phyloP scores from a whole-genome alignment of 2,113 vertebrate species.

The Eidolon helvum region DNA sequence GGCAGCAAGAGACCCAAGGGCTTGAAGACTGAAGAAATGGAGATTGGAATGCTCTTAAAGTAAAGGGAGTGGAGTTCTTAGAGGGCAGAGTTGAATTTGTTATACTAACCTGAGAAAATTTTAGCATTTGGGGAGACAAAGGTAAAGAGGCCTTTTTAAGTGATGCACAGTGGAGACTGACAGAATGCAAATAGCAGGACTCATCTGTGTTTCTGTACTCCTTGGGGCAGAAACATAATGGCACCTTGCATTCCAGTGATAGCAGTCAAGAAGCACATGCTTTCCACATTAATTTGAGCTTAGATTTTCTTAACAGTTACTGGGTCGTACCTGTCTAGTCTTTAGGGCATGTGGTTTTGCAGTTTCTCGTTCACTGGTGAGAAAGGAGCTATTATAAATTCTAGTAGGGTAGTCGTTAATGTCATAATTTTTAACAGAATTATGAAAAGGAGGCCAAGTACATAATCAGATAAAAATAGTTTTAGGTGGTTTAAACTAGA shows the following conservation, averaged over 20 bases:
- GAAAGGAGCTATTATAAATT: background rate
- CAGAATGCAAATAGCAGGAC: background rate
- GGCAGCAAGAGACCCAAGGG: background rate
- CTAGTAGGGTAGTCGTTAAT: background rate
- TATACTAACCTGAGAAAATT: background rate
- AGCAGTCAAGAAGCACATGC: background rate
- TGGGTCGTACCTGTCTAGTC: background rate
- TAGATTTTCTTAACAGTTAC: background rate
- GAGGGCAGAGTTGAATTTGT: background rate
- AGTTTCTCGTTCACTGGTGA: background rate
- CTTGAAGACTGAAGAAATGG: background rate
- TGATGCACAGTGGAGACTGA: background rate
- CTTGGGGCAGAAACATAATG: background rate
- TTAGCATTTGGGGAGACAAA: background rate
- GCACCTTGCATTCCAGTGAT: background rate
- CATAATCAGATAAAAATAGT: background rate
- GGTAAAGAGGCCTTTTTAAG: background rate
- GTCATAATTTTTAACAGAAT: background rate
- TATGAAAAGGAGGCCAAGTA: background rate
- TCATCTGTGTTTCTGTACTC: background rate
- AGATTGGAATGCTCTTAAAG: background rate
- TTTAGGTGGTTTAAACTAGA: background rate
- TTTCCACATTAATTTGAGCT: background rate
- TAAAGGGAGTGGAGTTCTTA: background rate
- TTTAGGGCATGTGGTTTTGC: background rate